Base-by-base conservation (phyloP, 2,113 vertebrate genomes). In the Polyodon spathula region DNA sequence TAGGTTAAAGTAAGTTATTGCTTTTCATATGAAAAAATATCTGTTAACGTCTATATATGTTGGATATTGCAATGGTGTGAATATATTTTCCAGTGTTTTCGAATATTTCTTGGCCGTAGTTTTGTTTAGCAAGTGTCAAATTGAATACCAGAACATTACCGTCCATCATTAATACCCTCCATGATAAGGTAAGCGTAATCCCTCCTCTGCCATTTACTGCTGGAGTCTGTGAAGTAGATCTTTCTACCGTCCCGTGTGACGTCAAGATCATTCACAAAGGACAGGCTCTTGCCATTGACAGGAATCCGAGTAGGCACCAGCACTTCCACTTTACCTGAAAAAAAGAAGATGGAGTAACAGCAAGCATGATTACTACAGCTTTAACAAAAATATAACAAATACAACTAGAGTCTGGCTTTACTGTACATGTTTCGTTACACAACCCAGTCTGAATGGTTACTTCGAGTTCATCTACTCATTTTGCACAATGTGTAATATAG, bases 201-300 rank as follows among this genome's bases (percentile, higher is more conserved):
- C 57, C 76, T 80, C 68, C 94, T 90, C 74, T 97, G 92, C 95
- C 96, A 99, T 69, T 89, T 95, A 81, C 91, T 97, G 84, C 93
- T 96, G 58, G 95, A 97, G 70, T 93, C 92, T 0, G 92, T 98
- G 76, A 99, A 99, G 69, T 92, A 99, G 74, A 99, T 81, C 75
- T 95, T 98, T 71, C 83, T 92, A 7, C 95, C 96, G 38, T 98
- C 92, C 48, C 37, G 81, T 3, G 94, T 97, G 65, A 97, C 70
- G 1, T 90, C 80, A 56, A 98, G 83, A 59, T 97, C 96, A 4
- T 98, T 99, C 50, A 97, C 73, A 74, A 99, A 97, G 0, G 90
- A 90, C 80, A 97, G 40, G 51, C 81, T 91, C 68, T 91, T 89
- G 51, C 93, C 95, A 10, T 86, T 90, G 11, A 97, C 76, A 7